Percentiles rank a stretch among this genome's conserved stretches.
Conservation (phyloP, 1,140 invertebrate genomes). For the Armadillidium nasatum region DNA sequence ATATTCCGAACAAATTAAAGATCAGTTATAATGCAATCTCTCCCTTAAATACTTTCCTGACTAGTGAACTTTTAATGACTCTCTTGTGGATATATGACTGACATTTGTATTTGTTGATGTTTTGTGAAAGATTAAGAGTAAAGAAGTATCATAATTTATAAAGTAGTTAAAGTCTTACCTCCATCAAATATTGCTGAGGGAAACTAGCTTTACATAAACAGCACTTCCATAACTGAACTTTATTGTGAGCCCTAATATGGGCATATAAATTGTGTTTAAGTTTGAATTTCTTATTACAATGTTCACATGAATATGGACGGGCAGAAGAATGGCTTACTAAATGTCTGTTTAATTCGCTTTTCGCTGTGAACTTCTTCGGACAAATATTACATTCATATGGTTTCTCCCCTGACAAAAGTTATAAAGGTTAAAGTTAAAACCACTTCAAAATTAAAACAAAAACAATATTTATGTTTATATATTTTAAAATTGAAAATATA, state of each 20-base stretch:
- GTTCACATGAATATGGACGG: neutral
- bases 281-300: slow-evolving; percentile 4
- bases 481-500: no score
- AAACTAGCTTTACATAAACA: slow-evolving; percentile 5
- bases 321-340: neutral
- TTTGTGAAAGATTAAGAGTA: no score
- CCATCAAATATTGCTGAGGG: neutral
- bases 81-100: no score
- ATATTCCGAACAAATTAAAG: no score
- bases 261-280: neutral
- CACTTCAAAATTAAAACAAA: no score
- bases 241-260: neutral
- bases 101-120: no score
- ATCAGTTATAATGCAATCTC: no score
- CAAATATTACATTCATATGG: neutral
- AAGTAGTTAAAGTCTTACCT: neutral
- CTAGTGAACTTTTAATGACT: no score
- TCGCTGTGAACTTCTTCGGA: neutral
- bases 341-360: neutral
- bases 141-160: no score
- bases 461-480: no score
- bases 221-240: neutral
- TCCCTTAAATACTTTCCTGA: no score
- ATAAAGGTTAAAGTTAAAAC: no score
- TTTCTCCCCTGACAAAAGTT: neutral